Conservation (phyloP, 2,797 vertebrate genomes). For the Acipenser transmontanus region DNA sequence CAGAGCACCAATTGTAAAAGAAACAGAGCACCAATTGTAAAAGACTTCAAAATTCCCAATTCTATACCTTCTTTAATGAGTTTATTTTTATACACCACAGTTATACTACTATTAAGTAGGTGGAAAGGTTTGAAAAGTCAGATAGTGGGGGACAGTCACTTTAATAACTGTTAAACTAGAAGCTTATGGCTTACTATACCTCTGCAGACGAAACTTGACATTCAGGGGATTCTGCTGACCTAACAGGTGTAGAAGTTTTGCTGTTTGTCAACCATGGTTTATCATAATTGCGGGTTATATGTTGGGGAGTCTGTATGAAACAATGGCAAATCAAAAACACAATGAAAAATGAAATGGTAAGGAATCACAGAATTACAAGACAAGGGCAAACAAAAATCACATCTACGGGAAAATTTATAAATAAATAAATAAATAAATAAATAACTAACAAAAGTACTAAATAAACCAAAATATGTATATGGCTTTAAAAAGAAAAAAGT, state of each 20-base stretch:
- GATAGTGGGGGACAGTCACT: too few species aligned
- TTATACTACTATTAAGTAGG: too few species aligned
- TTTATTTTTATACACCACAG: too few species aligned
- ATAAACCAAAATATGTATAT: constrained; percentile 5
- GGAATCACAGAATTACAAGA: constrained; percentile 9
- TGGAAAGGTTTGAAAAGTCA: too few species aligned
- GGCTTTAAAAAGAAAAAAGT: too few species aligned
- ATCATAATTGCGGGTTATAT: constrained; percentile 99
- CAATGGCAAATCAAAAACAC: constrained; percentile 74
- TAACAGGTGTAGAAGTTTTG: constrained; percentile 95
- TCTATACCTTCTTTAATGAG: too few species aligned
- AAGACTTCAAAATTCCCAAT: too few species aligned
- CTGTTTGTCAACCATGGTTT: constrained; percentile 99
- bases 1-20: too few species aligned
- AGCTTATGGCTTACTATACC: constrained; percentile 72
- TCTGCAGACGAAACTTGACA: constrained; percentile 88
- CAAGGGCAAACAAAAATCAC: too few species aligned
- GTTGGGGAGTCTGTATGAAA: constrained; percentile 92
- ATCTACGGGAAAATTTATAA: constrained; percentile 20
- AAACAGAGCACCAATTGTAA: too few species aligned
- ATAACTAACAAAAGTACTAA: neutral
- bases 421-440: constrained; percentile 25
- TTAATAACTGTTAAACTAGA: too few species aligned
- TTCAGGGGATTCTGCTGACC: constrained; percentile 89
- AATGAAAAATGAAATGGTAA: constrained; percentile 28